Percentiles rank a stretch among this genome's conserved stretches.
Conservation (phyloP, 1,140 invertebrate genomes). For the Rhopalosiphum padi region DNA sequence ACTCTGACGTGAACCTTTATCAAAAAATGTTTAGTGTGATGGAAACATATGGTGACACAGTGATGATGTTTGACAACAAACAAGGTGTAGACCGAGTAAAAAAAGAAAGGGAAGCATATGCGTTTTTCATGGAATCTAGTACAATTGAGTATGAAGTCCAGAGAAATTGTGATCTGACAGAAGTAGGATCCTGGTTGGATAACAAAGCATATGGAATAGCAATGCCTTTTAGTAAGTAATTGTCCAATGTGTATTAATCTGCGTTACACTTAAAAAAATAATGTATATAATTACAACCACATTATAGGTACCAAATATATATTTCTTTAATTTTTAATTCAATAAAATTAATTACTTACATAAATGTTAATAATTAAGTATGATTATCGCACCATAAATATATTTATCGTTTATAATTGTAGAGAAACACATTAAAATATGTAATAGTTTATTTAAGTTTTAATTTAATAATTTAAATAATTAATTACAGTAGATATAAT, state of each 20-base stretch:
- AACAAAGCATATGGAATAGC: slow-evolving; percentile 93
- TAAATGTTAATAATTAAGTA: background rate
- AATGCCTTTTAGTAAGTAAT: slow-evolving; percentile 84
- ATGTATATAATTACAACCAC: too few relatives aligned
- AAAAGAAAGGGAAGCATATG: slow-evolving; percentile 82
- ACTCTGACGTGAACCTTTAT: slow-evolving; percentile 76
- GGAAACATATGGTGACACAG: slow-evolving; percentile 83
- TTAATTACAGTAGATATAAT: background rate
- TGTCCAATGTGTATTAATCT: background rate
- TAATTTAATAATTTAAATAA: too few relatives aligned
- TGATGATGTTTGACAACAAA: slow-evolving; percentile 83
- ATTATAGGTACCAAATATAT: background rate
- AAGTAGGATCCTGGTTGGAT: slow-evolving; percentile 88
- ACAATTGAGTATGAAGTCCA: slow-evolving; percentile 91
- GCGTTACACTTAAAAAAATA: too few relatives aligned
- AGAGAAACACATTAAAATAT: too few relatives aligned
- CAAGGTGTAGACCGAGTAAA: slow-evolving; percentile 87
- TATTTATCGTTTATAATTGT: background rate
- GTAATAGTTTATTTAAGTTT: too few relatives aligned
- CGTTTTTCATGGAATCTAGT: slow-evolving; percentile 93
- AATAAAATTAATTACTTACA: background rate
- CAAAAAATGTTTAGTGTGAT: slow-evolving; percentile 93
- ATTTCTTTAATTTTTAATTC: background rate
- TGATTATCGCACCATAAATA: background rate
- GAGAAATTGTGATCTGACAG: slow-evolving; percentile 87